Base-by-base conservation (phyloP, 2,797 vertebrate species). In the Diplodus puntazzo region DNA sequence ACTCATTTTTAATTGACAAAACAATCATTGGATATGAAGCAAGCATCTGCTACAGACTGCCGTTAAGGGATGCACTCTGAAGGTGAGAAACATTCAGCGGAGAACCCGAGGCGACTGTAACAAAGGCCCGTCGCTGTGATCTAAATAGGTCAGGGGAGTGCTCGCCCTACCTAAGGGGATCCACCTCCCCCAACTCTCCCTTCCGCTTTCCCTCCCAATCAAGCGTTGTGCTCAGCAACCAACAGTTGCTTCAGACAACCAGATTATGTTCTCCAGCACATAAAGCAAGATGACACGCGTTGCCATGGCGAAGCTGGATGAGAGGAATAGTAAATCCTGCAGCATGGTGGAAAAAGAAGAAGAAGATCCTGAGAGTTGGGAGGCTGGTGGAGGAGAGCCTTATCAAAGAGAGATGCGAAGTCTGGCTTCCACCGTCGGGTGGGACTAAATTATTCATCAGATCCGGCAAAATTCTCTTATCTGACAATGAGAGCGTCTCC, bases 91-190 rank as follows among this genome's bases (percentile, higher is more conserved):
- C 63, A 73, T 83, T 83, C 75, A 64, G 50, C n/a, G 48, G 69
- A 61, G 58, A 60, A 86, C 87, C 80, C 18, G 73, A 75, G 69
- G 74, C 75, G 42, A 60, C 34, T 55, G 69, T 61, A 86, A 90
- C 82, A 87, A 86, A 86, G 82, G 77, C 69, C 77, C 70, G 73
- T 77, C 69, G 57, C 64, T 73, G 81, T 85, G 88, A 85, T 92
- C 75, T 87, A 93, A 94, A 90, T 93, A 93, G 93, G 94, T 93
- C 93, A 94, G 86, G 77, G 76, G 87, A 90, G 85, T 64, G 69
- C 88, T 84, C 70, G 27, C 78, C 81, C 69, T 84, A 92, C 93
- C 88, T 87, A 83, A 78, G 90, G 90, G 87, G 70, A 49, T 84
- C 77, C 55, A 61, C 81, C 73, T 45, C 87, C 79, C 83, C 25